Conservation (phyloP, 1,140 invertebrate species). For the Teleopsis dalmanni region DNA sequence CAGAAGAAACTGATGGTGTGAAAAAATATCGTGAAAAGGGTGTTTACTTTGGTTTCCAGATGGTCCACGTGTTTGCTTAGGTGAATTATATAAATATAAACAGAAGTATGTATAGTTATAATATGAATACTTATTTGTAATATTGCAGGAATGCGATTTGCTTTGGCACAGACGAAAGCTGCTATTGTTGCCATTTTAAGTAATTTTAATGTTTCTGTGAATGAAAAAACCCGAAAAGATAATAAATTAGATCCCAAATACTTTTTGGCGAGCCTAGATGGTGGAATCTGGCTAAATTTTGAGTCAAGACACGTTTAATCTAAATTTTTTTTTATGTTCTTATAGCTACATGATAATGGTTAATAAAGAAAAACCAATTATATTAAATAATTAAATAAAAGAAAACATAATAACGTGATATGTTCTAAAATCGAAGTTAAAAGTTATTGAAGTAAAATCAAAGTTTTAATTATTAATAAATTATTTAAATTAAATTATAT, state of each 20-base stretch:
- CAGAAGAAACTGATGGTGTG: constrained; percentile 16
- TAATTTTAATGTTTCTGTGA: constrained; percentile 26
- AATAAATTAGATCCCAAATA: constrained; percentile 18
- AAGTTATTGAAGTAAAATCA: too few relatives aligned
- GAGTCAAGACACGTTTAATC: too few relatives aligned
- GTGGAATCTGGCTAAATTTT: constrained; percentile 30
- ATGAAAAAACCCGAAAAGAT: constrained; percentile 29
- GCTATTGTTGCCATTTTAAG: constrained; percentile 24
- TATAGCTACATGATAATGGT: too few relatives aligned
- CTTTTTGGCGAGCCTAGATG: constrained; percentile 15
- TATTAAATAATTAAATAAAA: too few relatives aligned
- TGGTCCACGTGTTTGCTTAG: constrained; percentile 32
- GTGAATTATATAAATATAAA: constrained; percentile 17
- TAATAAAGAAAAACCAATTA: too few relatives aligned
- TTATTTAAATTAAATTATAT: too few relatives aligned
- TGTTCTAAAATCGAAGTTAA: too few relatives aligned
- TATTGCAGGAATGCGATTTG: constrained; percentile 31
- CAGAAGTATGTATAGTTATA: too few relatives aligned
- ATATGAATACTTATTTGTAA: too few relatives aligned
- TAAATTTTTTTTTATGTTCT: too few relatives aligned
- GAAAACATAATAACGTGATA: too few relatives aligned
- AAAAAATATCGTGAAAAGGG: constrained; percentile 27
- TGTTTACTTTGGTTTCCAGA: constrained; percentile 27
- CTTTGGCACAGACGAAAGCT: constrained; percentile 30
- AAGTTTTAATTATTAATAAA: too few relatives aligned